Evolutionary conservation across 2,888 invertebrate genomes (phyloP).

Genomic region (Helobdella robusta): DNA sequence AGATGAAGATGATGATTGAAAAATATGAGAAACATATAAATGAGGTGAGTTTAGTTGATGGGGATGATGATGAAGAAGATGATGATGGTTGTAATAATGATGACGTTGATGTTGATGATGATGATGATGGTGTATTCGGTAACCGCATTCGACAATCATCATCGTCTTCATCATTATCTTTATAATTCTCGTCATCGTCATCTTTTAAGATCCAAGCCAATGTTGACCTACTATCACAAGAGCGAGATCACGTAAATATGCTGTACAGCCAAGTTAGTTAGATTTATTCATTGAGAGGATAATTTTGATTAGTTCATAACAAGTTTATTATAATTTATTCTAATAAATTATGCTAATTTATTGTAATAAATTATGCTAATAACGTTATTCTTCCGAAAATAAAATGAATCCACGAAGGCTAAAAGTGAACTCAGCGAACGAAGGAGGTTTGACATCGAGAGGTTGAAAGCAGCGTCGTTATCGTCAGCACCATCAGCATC

Average conservation of each 20-base stretch:
- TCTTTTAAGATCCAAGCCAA: constrained; percentile 46
- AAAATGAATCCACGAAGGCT: constrained; percentile 38
- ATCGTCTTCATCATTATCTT: constrained; percentile 5
- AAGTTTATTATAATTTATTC: no score
- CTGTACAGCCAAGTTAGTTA: constrained; percentile 46
- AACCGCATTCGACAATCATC: neutral
- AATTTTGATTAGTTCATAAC: no score
- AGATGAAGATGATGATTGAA: constrained; percentile 47
- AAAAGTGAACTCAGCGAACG: constrained; percentile 45
- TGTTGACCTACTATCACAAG: constrained; percentile 48
- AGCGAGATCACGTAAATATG: constrained; percentile 46
- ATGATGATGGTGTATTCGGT: neutral
- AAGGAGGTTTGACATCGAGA: constrained; percentile 38
- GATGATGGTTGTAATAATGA: neutral
- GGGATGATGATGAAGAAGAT: neutral
- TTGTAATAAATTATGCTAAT: no score
- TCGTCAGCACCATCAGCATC: constrained; percentile 48
- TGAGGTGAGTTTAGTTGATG: constrained; percentile 39
- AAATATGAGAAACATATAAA: constrained; percentile 50
- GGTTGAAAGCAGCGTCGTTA: constrained; percentile 45
- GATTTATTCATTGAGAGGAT: no score
- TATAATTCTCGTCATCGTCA: neutral
- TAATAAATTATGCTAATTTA: no score
- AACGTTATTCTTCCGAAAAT: no score
- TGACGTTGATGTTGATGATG: neutral